Base-by-base conservation (phyloP, 53 echinoderm and acorn worm genomes). In the Stichopus horrens region DNA sequence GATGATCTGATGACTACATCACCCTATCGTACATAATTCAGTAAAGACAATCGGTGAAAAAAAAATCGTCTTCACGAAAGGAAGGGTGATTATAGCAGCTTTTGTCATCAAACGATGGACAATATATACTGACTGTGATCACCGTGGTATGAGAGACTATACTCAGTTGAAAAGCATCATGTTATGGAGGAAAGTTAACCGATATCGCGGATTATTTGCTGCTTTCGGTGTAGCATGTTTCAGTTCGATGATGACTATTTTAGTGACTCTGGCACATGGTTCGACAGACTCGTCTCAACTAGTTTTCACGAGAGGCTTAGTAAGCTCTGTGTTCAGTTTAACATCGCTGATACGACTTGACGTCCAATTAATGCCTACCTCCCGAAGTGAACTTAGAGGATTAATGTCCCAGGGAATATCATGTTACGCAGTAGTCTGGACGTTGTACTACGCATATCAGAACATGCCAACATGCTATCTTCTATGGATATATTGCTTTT, bases 381-480 rank as follows among this genome's bases (percentile, higher is more conserved):
- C 65, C 10, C 51, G 57, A 13, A 16, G 13, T 23, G 67, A 85
- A 8, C 52, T 85, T 5, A 9, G 23, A 52, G 21, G 6, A 8
- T 66, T 66, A 4, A 22, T 52, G 10, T 8, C 66, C 14, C 37
- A 63, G 18, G 52, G 65, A 4, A 21, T 85, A 21, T 59, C 51
- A 51, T 16, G 23, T 65, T 58, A 16, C 22, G 23, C 67, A 51
- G 52, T 2, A 18, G 4, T 85, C 9, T 85, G 51, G 37, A 16
- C 52, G 23, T 10, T 37, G 16, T 63, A 66, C 85, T 85, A 85
- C 53, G 63, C 85, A 6, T 85, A 85, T 65, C 65, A 63, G 51
- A 63, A 85, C 7, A 85, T 85, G 85, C 65, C 85, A 4, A 52
- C 85, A 23, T 67, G 85, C 85, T 16, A 85, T 85, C 5, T 51